Evolutionary conservation across 1,140 invertebrate genomes (phyloP).

Genomic region (Rhopalosiphum maidis): DNA sequence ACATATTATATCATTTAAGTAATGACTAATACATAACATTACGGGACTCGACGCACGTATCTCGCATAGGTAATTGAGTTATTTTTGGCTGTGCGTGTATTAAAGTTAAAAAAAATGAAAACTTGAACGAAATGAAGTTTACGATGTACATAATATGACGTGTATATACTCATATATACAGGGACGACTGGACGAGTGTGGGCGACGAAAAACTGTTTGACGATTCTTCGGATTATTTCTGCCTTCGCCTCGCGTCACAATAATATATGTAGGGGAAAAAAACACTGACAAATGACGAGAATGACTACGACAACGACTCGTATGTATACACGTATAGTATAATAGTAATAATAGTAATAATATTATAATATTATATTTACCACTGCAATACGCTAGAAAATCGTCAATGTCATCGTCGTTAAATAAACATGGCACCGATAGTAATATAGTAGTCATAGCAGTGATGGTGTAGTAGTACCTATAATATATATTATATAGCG

Average conservation of each 20-base stretch:
- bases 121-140: background rate
- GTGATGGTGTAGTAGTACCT: background rate
- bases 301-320: background rate
- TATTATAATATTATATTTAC: slow-evolving; percentile 53
- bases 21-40: background rate
- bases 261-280: background rate
- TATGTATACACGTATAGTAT: background rate
- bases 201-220: background rate
- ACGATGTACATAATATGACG: too few relatives aligned
- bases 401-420: slow-evolving; percentile 56
- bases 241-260: background rate
- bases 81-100: background rate
- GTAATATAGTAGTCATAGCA: slow-evolving; percentile 15
- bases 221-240: slow-evolving; percentile 3
- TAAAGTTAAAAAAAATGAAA: background rate
- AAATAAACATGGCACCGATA: slow-evolving; percentile 54
- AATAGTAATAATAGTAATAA: slow-evolving; percentile 12
- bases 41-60: background rate
- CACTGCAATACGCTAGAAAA: slow-evolving; percentile 32
- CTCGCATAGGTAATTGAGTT: background rate
- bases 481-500: background rate
- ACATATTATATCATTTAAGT: background rate
- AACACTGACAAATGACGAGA: slow-evolving; percentile 26
- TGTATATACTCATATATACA: background rate
- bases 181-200: background rate